A percentile compares a stretch with the other conserved stretches of the same genome.
phyloP scores from a whole-genome alignment of 2,113 vertebrate genomes.

The Rhinolophus sinicus region DNA sequence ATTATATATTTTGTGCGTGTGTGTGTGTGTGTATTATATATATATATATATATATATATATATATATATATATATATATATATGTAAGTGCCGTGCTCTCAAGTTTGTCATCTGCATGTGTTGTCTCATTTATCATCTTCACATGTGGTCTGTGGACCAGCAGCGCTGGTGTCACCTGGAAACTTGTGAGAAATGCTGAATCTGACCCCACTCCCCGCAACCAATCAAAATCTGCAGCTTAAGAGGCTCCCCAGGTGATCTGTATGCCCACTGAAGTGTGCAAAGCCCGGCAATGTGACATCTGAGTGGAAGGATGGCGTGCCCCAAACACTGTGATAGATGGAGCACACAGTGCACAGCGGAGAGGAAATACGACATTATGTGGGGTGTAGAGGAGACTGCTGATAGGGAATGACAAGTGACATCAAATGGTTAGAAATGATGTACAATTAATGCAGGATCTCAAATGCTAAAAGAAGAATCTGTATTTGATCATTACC shows the following conservation, averaged over 20 bases:
- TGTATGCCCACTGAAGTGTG: fast-evolving
- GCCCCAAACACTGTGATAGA: fast-evolving
- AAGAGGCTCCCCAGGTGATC: not conserved
- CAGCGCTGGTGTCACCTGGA: fast-evolving
- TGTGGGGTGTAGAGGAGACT: fast-evolving
- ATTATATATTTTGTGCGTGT: no score
- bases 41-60: no score
- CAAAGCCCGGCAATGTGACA: fast-evolving
- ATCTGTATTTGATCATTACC: not conserved
- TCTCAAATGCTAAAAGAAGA: not conserved
- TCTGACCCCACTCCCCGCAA: not conserved
- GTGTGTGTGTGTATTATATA: no score
- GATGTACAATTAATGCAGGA: not conserved
- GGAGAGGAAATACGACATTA: fast-evolving
- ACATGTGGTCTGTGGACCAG: fast-evolving
- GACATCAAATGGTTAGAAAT: not conserved
- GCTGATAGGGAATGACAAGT: not conserved
- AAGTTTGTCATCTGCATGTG: fast-evolving
- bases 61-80: not conserved
- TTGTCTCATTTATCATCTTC: not conserved
- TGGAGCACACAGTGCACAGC: fast-evolving
- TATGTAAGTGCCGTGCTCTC: not conserved
- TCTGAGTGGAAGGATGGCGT: fast-evolving
- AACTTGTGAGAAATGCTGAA: not conserved
- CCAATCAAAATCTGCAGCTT: fast-evolving